Evolutionary conservation across 2,113 vertebrate species (phyloP), one percentile per base, ranked within the genome.

Genomic region (Anhinga rufa): DNA sequence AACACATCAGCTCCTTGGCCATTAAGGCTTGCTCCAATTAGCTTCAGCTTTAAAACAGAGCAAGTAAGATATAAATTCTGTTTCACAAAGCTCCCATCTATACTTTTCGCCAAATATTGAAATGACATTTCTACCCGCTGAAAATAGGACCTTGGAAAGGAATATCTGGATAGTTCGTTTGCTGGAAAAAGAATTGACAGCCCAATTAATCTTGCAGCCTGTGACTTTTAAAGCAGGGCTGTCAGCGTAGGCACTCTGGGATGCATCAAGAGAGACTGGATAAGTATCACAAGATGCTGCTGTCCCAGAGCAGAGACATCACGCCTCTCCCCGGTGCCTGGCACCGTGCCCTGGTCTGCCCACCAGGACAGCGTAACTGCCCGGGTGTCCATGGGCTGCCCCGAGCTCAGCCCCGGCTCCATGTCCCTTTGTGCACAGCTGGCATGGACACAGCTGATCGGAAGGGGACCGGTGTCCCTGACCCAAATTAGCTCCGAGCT

Each of bases 121-220:
- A 89, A 87, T 82, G 57, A 60, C 84, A 87, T 82, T 87, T 95
- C 82, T 71, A 51, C 81, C 84, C 70, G 48, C 61, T 60, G 78
- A 70, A 78, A 84, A 62, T 2, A 92, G 62, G 52, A 31, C 66
- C 65, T 60, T 78, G 62, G 75, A 64, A 85, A 94, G 90, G 57
- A 60, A 36, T 90, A 82, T 60, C 79, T 57, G 68, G 88, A n/a
- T 82, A 86, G 78, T 86, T 94, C 44, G 58, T 77, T 83, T 88
- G 71, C 91, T 92, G 76, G 79, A 75, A 94, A 92, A 61, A 95
- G 79, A 91, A 80, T 2, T 88, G 92, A 79, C 92, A 90, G 82
- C 65, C 66, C 75, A 93, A 72, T 93, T 92, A 92, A 96, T 93
- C 75, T 90, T 2, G 0, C 58, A 96, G 66, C 49, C 62, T n/a